Evolutionary conservation across 2,113 vertebrate genomes (phyloP).

Genomic region (Ahaetulla prasina): DNA sequence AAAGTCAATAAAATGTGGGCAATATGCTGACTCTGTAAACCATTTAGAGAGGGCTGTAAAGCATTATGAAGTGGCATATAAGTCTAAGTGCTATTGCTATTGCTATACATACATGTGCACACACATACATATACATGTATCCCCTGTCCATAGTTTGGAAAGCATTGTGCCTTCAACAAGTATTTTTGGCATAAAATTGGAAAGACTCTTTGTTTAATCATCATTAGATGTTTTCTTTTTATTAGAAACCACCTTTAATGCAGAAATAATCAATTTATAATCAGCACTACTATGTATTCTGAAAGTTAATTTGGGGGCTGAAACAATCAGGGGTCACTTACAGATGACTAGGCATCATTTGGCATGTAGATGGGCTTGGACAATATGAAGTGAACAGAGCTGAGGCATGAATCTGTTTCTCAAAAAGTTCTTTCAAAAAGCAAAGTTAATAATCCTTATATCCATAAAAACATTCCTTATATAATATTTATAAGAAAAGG

Average conservation of each 20-base stretch:
- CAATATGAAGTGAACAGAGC: neutral
- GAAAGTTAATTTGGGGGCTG: neutral
- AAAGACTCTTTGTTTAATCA: neutral
- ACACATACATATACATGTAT: neutral
- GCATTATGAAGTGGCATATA: no score
- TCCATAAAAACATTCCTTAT: neutral
- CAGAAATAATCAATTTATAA: neutral
- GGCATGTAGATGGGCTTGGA: neutral
- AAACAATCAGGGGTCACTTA: neutral
- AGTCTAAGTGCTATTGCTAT: no score
- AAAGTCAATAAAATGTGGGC: no score
- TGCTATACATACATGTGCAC: no score
- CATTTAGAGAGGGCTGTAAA: no score
- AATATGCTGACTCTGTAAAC: no score
- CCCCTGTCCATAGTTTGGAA: neutral
- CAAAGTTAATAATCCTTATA: neutral
- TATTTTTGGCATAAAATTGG: neutral
- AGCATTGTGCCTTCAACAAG: neutral
- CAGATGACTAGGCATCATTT: neutral
- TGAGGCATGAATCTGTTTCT: neutral
- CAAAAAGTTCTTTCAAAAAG: neutral
- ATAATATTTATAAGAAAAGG: neutral
- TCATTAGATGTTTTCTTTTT: neutral
- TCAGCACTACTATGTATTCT: neutral
- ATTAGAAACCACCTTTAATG: neutral